Evolutionary conservation across 2,113 vertebrate species (phyloP), one percentile per base, ranked within the genome.

Genomic region (Protomyctophum bolini): DNA sequence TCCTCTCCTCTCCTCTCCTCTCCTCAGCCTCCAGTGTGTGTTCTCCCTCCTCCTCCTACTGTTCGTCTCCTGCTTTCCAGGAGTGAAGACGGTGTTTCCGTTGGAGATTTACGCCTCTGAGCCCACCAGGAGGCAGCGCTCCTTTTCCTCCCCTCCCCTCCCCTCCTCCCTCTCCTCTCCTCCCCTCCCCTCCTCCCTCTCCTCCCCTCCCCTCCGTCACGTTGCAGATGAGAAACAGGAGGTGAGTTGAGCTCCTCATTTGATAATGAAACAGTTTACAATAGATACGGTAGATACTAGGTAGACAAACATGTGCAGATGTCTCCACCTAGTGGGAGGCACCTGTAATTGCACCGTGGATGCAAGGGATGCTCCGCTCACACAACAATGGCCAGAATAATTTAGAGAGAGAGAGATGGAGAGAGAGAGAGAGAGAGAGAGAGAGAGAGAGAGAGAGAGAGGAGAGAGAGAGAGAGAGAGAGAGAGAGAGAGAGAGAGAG

Each of bases 21-120:
- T 12, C 33, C 29, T 2, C 69, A 95, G 94, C 93, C 63, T 89
- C 93, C 66, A 95, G 95, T 60, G 88, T 95, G 63, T 95, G 92
- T n/a, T 95, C 94, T 14, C 93, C 94, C 71, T 93, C 94, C 52
- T 89, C 93, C 6, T n/a, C 55, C 52, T 33, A 58, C 72, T 1
- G 1, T 47, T 1, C 45, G 2, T 21, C 21, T 21, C 21, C 33
- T 78, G 92, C 91, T 73, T 87, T 58, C 90, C 94, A 94, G 83
- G 91, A 94, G 90, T 92, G 64, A 82, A 81, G 0, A 59, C 21
- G 2, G 69, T 33, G 21, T 97, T 97, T 80, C 94, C 85, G 5
- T 91, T 97, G 10, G 95, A 98, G 84, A 94, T 92, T 48, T 97
- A 96, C 64, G 92, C 94, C 75, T 94, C 93, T 6, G 96, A 97